Conservation (phyloP, 2,888 invertebrate species). For the Drosophila nr. fundita region DNA sequence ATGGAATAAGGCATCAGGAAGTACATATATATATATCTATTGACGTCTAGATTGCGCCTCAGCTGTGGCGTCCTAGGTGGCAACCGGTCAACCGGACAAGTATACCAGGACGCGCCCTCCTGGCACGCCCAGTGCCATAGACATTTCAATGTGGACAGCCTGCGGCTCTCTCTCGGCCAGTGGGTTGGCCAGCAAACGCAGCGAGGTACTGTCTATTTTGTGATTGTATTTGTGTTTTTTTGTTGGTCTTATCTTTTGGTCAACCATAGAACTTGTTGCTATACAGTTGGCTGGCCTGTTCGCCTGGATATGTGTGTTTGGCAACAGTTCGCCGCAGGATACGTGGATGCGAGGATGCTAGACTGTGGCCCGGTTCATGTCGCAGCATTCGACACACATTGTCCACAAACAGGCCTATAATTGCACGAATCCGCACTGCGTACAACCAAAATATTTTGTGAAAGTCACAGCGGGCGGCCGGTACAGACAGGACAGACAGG, state of each 20-base stretch:
- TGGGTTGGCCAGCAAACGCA: constrained; percentile 68
- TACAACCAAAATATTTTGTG: constrained; percentile 85
- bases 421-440: constrained; percentile 79
- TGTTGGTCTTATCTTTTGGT: constrained; percentile 67
- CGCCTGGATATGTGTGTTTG: constrained; percentile 57
- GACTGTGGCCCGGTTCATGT: constrained; percentile 45
- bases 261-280: constrained; percentile 72
- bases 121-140: constrained; percentile 51
- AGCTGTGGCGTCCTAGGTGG: constrained; percentile 65
- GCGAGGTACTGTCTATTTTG: constrained; percentile 25
- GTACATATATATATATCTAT: constrained; percentile 9
- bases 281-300: neutral
- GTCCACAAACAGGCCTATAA: constrained; percentile 70
- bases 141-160: constrained; percentile 47
- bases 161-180: constrained; percentile 62
- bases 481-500: constrained; percentile 9
- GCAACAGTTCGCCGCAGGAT: constrained; percentile 74
- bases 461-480: constrained; percentile 81
- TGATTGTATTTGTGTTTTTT: neutral
- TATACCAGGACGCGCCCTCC: constrained; percentile 70
- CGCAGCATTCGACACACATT: constrained; percentile 70
- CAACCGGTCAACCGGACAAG: constrained; percentile 51
- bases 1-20: constrained; percentile 41
- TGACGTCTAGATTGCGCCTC: constrained; percentile 71
- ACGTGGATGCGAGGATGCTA: constrained; percentile 23